Evolutionary conservation across 2,888 invertebrate genomes (phyloP).

Genomic region (Tolmerus cingulatus): DNA sequence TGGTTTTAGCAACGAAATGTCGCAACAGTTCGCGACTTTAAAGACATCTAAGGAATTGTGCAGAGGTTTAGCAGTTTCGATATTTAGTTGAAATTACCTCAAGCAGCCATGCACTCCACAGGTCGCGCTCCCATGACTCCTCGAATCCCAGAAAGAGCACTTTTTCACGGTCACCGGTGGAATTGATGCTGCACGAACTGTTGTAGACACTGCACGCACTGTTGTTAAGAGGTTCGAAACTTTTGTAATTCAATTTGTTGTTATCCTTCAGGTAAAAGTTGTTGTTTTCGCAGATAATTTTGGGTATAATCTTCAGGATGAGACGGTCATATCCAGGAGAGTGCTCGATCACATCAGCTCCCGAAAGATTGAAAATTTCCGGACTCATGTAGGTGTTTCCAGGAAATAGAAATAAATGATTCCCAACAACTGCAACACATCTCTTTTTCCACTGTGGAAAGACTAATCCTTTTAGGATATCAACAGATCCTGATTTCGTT

Average conservation of each 20-base stretch:
- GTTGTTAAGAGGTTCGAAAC: constrained; percentile 5
- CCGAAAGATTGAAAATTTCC: constrained; percentile 52
- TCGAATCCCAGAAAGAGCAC: constrained; percentile 72
- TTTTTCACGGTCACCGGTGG: constrained; percentile 65
- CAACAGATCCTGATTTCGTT: constrained; percentile 63
- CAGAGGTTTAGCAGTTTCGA: not conserved
- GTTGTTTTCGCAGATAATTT: constrained; percentile 49
- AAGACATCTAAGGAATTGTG: not conserved
- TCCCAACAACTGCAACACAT: constrained; percentile 69
- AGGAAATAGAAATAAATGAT: constrained; percentile 69
- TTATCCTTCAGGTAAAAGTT: constrained; percentile 49
- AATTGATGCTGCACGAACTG: constrained; percentile 50
- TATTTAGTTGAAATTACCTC: constrained; percentile 63
- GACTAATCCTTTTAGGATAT: constrained; percentile 72
- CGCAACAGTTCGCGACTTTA: not conserved
- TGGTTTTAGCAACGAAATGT: not conserved
- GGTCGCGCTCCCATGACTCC: constrained; percentile 72
- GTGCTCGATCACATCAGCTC: constrained; percentile 52
- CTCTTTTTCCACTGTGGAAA: constrained; percentile 75
- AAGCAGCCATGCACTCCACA: constrained; percentile 73
- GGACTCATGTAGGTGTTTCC: constrained; percentile 54
- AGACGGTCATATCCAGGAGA: constrained; percentile 58
- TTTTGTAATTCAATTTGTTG: constrained; percentile 48
- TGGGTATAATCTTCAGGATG: constrained; percentile 63
- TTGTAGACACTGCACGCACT: constrained; percentile 53